Evolutionary conservation across 2,888 invertebrate species (phyloP).

Genomic region (Blastobasis adustella): DNA sequence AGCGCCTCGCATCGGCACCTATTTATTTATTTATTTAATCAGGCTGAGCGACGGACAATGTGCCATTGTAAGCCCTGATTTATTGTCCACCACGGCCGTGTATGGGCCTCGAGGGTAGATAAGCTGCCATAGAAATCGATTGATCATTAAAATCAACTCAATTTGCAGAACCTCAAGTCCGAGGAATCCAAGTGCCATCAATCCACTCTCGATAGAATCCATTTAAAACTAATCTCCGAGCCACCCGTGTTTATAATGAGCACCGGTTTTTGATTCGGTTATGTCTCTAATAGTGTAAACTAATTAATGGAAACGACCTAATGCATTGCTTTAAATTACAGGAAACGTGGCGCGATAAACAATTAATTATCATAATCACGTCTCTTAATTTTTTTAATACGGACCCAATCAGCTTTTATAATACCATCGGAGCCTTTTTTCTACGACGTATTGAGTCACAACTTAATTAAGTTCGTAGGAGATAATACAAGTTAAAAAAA

Average conservation of each 20-base stretch:
- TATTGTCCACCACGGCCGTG: conserved; percentile 42
- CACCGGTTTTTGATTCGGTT: conserved; percentile 1
- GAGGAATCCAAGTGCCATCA: not conserved
- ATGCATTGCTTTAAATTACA: conserved; percentile 3
- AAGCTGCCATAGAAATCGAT: conserved; percentile 4
- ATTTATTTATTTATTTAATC: conserved; percentile 71
- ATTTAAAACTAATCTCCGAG: not conserved
- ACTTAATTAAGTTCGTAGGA: conserved; percentile 3
- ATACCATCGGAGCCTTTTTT: too few relatives aligned
- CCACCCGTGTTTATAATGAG: not conserved
- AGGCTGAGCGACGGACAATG: conserved; percentile 70
- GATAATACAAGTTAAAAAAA: too few relatives aligned
- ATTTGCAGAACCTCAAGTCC: not conserved
- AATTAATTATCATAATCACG: conserved; percentile 6
- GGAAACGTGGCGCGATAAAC: conserved; percentile 2
- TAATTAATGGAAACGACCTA: conserved; percentile 3
- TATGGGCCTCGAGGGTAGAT: conserved; percentile 35
- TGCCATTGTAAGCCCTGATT: conserved; percentile 69
- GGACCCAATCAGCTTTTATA: not conserved
- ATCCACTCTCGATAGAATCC: not conserved
- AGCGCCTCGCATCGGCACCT: conserved; percentile 61
- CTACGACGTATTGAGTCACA: not conserved
- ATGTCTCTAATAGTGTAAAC: not conserved
- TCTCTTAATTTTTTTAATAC: not conserved
- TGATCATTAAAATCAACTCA: conserved; percentile 2